Base-by-base conservation (phyloP, 1,140 invertebrate genomes). In the Cecropterus lyciades region DNA sequence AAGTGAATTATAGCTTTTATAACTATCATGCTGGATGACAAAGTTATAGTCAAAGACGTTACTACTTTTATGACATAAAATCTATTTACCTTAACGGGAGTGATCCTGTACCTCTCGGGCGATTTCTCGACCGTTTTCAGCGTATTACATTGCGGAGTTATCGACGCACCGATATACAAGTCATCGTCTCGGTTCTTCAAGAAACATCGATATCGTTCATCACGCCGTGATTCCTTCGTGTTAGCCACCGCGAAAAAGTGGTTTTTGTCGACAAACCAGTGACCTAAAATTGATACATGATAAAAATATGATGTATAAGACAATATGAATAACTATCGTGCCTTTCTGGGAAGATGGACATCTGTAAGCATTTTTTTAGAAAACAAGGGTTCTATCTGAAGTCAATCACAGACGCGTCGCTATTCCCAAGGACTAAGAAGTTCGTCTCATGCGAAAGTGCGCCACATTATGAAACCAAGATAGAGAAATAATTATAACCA, bases 221-320 rank as follows among this genome's bases (percentile, higher is more conserved):
- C 97, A 85, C 97, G 97, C 80, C 98, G 93, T 11, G 97, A 98
- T 86, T 99, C 98, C 82, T 98, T 98, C 0, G 97, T 98, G 85
- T 99, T 99, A 2, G 97, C 97, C 7, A 98, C 97, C 55, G 98
- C 98, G 89, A 98, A 98, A 81, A 96, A 99, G 82, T 98, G 97
- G 92, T 99, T 98, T 84, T 98, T 98, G 8, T 96, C 97, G 14
- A 98, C 95, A 91, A 98, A 98, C 98, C 98, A 99, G 93, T 98
- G 97, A 3, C 98, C 92, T 93, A 53, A 64, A 85, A 87, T 20
- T 20, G 1, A 20, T 20, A 20, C 20, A 20, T 20, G n/a, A n/a
- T n/a, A 24, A 24, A 24, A 24, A 24, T 24, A 24, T 3, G 20
- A 3, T 24, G 20, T 24, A 24, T 24, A 33, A 33, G 30, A 37